phyloP scores from a whole-genome alignment of 37 sponge, comb jelly and placozoan species.

The Axinella damicornis region DNA sequence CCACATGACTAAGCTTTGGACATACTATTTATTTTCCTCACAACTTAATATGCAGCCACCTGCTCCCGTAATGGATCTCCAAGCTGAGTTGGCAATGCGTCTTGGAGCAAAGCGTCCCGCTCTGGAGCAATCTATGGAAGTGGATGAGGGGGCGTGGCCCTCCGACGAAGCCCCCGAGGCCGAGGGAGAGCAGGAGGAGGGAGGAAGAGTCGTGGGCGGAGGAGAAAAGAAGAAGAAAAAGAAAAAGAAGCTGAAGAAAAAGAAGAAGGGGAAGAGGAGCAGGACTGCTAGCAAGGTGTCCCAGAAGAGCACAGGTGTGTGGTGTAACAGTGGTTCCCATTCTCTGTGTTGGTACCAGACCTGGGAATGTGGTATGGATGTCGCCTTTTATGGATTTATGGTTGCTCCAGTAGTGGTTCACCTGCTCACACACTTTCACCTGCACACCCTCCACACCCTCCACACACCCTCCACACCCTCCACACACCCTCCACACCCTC shows the following conservation, averaged over 20 bases:
- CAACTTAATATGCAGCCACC: no score
- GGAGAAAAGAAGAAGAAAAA: constrained; percentile 43
- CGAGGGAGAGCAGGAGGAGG: constrained; percentile 8
- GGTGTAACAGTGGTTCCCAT: neutral
- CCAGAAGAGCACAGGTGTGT: constrained; percentile 7
- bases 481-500: no score
- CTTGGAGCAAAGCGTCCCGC: constrained; percentile 19
- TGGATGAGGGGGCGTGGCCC: constrained; percentile 19
- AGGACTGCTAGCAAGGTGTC: neutral
- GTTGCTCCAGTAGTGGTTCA: no score
- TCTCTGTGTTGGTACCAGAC: no score
- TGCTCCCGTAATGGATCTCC: constrained; percentile 25
- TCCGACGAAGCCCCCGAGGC: constrained; percentile 12
- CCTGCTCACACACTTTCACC: no score
- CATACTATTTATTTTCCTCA: no score
- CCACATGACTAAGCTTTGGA: no score
- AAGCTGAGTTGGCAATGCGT: constrained; percentile 56
- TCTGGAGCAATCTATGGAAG: neutral
- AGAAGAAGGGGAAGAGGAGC: constrained; percentile 21
- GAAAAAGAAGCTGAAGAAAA: constrained; percentile 35
- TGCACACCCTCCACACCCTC: no score
- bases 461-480: no score
- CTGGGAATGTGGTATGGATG: no score
- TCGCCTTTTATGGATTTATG: no score
- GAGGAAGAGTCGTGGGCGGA: neutral